Percentiles rank a stretch among this genome's conserved stretches.
phyloP scores from a whole-genome alignment of 2,797 vertebrate species.

The Euthynnus affinis region DNA sequence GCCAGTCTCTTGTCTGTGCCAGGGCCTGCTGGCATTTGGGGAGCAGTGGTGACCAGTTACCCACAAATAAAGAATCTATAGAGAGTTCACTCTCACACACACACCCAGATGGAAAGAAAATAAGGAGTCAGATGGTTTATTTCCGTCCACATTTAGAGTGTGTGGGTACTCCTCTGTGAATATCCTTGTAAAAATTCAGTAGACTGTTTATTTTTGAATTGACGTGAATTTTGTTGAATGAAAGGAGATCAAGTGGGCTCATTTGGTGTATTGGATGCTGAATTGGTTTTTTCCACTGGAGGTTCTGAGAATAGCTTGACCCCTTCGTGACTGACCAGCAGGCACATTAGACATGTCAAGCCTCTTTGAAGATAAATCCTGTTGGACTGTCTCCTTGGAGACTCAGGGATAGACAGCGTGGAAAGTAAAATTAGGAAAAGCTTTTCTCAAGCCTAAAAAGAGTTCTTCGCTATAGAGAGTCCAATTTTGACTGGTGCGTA shows the following conservation, averaged over 20 bases:
- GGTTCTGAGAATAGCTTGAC: slow-evolving; percentile 72
- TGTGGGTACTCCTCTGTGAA: slow-evolving; percentile 21
- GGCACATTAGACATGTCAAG: slow-evolving; percentile 61
- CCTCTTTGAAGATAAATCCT: slow-evolving; percentile 68
- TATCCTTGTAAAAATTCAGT: neutral
- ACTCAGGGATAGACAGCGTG: slow-evolving; percentile 19
- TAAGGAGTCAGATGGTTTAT: slow-evolving; percentile 31
- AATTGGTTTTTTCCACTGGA: slow-evolving; percentile 49
- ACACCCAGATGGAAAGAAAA: slow-evolving; percentile 38
- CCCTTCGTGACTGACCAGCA: slow-evolving; percentile 59
- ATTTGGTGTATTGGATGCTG: slow-evolving; percentile 30
- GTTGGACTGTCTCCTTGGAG: slow-evolving; percentile 53
- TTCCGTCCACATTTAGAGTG: slow-evolving; percentile 27
- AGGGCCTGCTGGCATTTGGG: slow-evolving; percentile 21
- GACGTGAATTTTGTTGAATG: slow-evolving; percentile 26
- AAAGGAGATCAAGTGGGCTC: slow-evolving; percentile 38
- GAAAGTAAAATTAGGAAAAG: slow-evolving; percentile 32
- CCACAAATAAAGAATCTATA: slow-evolving; percentile 50
- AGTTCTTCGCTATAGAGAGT: neutral
- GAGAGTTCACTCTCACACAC: slow-evolving; percentile 17
- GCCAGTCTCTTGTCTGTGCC: slow-evolving; percentile 28
- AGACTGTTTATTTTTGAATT: slow-evolving; percentile 42
- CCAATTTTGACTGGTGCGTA: neutral
- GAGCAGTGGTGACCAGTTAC: slow-evolving; percentile 26
- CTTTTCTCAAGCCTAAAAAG: slow-evolving; percentile 17